Evolutionary conservation across 2,797 vertebrate genomes (phyloP).

Genomic region (Passerculus sandwichensis): DNA sequence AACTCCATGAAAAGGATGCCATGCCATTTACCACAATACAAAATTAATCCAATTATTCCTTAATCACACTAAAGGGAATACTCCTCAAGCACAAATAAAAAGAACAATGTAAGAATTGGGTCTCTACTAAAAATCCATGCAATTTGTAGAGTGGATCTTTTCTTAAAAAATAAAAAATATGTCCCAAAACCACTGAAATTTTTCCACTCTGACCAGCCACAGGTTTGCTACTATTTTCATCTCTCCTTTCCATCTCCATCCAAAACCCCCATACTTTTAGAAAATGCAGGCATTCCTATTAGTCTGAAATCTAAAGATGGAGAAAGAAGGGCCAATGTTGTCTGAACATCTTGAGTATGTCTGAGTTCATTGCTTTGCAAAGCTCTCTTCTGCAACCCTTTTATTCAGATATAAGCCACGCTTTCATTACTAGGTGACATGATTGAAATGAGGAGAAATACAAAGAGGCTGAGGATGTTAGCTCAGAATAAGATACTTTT

Average conservation of each 20-base stretch:
- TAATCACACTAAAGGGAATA: slow-evolving; percentile 66
- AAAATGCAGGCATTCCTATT: not conserved
- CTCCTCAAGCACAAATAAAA: slow-evolving; percentile 45
- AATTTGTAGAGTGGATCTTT: not conserved
- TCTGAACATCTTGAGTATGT: not conserved
- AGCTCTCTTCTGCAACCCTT: slow-evolving; percentile 2
- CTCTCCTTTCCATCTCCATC: not conserved
- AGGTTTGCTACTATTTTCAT: not conserved
- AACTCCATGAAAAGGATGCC: slow-evolving; percentile 52
- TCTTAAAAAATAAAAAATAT: not conserved
- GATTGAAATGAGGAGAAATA: slow-evolving; percentile 59
- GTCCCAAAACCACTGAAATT: not conserved
- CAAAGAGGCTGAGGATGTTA: slow-evolving; percentile 61
- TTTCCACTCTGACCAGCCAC: not conserved
- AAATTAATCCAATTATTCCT: slow-evolving; percentile 68
- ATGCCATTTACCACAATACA: slow-evolving; percentile 54
- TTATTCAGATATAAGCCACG: not conserved
- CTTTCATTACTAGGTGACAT: slow-evolving; percentile 10
- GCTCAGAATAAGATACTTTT: slow-evolving; percentile 28
- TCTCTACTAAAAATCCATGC: slow-evolving; percentile 18
- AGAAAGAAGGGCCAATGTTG: not conserved
- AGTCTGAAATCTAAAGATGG: not conserved
- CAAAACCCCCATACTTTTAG: not conserved
- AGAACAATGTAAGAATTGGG: not conserved
- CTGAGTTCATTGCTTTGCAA: not conserved